Conservation (phyloP, 2,888 invertebrate genomes). For the Hydroisotoma schaefferi region DNA sequence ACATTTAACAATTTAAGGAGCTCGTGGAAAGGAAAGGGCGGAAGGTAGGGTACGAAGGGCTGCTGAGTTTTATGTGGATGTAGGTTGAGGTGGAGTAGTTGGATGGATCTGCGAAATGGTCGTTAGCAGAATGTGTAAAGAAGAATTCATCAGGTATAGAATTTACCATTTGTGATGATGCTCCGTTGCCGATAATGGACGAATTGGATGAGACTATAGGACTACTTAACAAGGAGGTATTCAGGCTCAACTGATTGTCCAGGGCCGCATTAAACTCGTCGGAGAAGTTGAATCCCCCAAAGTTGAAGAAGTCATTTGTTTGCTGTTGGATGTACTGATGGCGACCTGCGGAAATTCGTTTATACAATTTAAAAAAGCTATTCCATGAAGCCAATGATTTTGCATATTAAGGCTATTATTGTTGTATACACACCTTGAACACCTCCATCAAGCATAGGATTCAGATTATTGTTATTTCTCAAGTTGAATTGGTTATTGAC, state of each 20-base stretch:
- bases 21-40: not conserved
- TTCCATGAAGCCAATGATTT: not conserved
- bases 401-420: not conserved
- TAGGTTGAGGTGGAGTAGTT: not conserved
- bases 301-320: slow-evolving; percentile 48
- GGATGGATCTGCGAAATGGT: slow-evolving; percentile 16
- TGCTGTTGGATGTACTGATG: slow-evolving; percentile 47
- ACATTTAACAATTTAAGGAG: no score
- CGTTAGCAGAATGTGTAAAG: slow-evolving; percentile 26
- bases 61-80: slow-evolving; percentile 1
- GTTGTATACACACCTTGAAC: slow-evolving; percentile 37
- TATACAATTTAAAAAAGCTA: slow-evolving; percentile 8
- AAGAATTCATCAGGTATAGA: slow-evolving; percentile 43
- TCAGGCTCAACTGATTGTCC: slow-evolving; percentile 48
- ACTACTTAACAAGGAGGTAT: slow-evolving; percentile 41
- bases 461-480: slow-evolving; percentile 36
- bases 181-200: slow-evolving; percentile 35
- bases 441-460: slow-evolving; percentile 42
- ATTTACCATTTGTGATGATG: slow-evolving; percentile 49
- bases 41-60: not conserved
- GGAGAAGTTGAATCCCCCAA: slow-evolving; percentile 48
- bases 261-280: slow-evolving; percentile 48
- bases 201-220: slow-evolving; percentile 35
- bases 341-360: no score
- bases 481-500: slow-evolving; percentile 49